These are phyloP conservation scores for Neuroscelio doddi DNA, from an alignment of 2,888 invertebrate species.

Conservation along the genomic window DNA sequence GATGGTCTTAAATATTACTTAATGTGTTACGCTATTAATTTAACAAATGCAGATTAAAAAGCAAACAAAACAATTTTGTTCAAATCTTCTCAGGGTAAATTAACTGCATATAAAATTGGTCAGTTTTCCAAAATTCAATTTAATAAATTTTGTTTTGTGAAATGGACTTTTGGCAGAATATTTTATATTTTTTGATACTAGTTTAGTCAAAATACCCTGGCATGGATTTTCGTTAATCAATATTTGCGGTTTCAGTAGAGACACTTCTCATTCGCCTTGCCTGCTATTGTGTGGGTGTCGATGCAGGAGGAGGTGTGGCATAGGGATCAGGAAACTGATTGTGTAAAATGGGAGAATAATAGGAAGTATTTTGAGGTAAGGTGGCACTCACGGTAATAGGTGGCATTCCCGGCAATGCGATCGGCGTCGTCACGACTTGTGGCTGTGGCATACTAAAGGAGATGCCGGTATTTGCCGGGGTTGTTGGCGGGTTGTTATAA, in stretches of 20 bases:
- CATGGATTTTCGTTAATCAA: neutral
- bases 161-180: no score
- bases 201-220: no score
- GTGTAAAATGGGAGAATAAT: slow-evolving; percentile 59
- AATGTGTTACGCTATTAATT: no score
- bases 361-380: slow-evolving; percentile 74
- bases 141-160: no score
- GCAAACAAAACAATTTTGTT: no score
- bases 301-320: slow-evolving; percentile 47
- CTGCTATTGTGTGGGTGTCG: slow-evolving; percentile 58
- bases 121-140: no score
- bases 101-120: no score
- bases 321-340: slow-evolving; percentile 52
- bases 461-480: slow-evolving; percentile 61
- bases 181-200: no score
- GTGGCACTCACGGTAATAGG: slow-evolving; percentile 85
- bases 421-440: slow-evolving; percentile 77
- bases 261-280: neutral
- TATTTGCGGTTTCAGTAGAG: neutral
- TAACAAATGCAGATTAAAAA: no score
- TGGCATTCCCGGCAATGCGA: slow-evolving; percentile 85
- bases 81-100: no score
- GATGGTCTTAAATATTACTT: no score
- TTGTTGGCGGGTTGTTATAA: slow-evolving; percentile 51
- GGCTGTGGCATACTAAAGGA: slow-evolving; percentile 60